Base-by-base conservation (phyloP, 2,888 invertebrate genomes). In the Empis livida region DNA sequence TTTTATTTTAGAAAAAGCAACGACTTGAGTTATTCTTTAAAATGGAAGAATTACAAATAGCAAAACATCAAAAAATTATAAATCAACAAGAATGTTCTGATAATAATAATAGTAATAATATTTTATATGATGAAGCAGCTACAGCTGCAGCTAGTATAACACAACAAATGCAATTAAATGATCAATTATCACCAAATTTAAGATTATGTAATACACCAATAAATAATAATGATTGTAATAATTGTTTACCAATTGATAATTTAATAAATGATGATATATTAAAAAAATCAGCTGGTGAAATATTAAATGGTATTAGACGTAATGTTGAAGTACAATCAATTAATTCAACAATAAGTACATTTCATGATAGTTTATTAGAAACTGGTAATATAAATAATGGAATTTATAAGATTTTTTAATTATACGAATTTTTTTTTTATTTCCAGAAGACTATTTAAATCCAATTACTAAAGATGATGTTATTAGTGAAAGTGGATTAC, bases 381-480 rank as follows among this genome's bases (percentile, higher is more conserved):
- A 61, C 63, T 56, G 67, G 68, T 67, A 49, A 59, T 61, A 54
- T 31, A 13, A 35, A 5, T 35, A 35, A n/a, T 32, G 35, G n/a
- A 35, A n/a, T n/a, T 5, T 13, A 13, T 32, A 32, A 13, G 2
- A n/a, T 32, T 13, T 32, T 32, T 3, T 10, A 32, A 13, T 13
- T 13, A 35, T 5, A n/a, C n/a, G 3, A 35, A 35, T 16, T 43
- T 14, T 42, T 43, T n/a, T 37, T 37, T 31, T 35, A 13, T 10
- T 32, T 2, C 10, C 66, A 73, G 50, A 73, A 74, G 78, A 78
- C 71, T 79, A 78, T 61, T 70, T 79, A 32, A 78, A 78, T 55
- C 78, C 79, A 6, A 82, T 87, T 43, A 82, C 86, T 32, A 82
- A 84, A 59, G 85, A 87, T 61, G 80, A 85, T 55, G 80, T 84